A percentile compares a stretch with the other conserved stretches of the same genome.
Conservation (phyloP, 1,140 invertebrate genomes). For the Gryon sp. region DNA sequence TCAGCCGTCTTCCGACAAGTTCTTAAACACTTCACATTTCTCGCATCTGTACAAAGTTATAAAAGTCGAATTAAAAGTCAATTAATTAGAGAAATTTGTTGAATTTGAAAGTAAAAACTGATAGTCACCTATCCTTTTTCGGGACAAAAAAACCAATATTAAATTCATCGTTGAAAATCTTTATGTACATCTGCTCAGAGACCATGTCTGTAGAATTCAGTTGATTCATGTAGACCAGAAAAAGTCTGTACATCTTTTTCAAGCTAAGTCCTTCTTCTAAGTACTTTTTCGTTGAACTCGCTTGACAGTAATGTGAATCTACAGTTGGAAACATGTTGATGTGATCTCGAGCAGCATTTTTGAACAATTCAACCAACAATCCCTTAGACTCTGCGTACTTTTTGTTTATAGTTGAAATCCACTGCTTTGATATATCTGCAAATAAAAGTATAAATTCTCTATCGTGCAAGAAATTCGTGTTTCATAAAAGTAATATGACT, state of each 20-base stretch:
- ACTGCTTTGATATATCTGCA: too few relatives aligned
- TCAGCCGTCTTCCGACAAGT: neutral
- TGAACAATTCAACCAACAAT: neutral
- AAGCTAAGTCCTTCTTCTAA: slow-evolving; percentile 3
- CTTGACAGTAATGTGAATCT: neutral
- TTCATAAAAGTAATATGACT: too few relatives aligned
- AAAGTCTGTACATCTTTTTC: neutral
- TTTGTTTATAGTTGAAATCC: too few relatives aligned
- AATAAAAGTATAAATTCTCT: too few relatives aligned
- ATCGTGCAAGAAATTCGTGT: too few relatives aligned
- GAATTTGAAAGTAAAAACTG: too few relatives aligned
- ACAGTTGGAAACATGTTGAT: neutral
- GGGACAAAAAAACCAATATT: slow-evolving; percentile 2
- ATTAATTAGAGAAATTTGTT: too few relatives aligned
- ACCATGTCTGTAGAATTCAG: neutral
- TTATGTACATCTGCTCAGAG: neutral
- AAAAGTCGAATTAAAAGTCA: too few relatives aligned
- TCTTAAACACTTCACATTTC: neutral
- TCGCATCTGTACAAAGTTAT: too few relatives aligned
- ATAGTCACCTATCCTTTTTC: neutral
- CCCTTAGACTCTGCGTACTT: too few relatives aligned
- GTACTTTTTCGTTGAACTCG: neutral
- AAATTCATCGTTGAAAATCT: neutral
- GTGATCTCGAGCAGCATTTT: neutral
- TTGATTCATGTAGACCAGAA: neutral